These are phyloP conservation scores for Anneissia japonica DNA, from an alignment of 35 echinoderm and acorn worm species.

Conservation along the genomic window DNA sequence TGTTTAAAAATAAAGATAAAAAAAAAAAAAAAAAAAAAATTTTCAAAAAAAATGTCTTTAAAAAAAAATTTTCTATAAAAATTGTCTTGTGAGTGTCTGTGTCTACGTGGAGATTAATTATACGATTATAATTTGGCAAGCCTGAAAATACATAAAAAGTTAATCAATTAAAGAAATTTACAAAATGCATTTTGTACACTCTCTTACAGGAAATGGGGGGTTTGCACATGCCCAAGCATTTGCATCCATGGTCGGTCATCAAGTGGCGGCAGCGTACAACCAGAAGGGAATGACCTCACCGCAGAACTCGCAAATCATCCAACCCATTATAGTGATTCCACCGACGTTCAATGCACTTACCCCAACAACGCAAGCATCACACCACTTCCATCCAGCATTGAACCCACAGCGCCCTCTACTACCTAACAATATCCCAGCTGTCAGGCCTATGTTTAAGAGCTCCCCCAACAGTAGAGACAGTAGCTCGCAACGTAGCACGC, in stretches of 20 bases:
- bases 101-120: neutral
- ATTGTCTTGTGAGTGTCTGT: neutral
- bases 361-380: slow-evolving; percentile 14
- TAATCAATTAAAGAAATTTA: slow-evolving; percentile 16
- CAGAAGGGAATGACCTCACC: slow-evolving; percentile 36
- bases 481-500: slow-evolving; percentile 12
- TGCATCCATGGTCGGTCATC: slow-evolving; percentile 88
- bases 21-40: too few species aligned
- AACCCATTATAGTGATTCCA: slow-evolving; percentile 93
- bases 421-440: neutral
- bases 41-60: neutral
- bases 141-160: neutral
- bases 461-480: slow-evolving; percentile 8
- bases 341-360: slow-evolving; percentile 41
- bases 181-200: slow-evolving; percentile 85
- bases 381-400: slow-evolving; percentile 21
- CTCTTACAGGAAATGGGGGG: slow-evolving; percentile 69
- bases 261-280: slow-evolving; percentile 83
- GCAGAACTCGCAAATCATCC: slow-evolving; percentile 80
- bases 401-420: slow-evolving; percentile 29
- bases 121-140: neutral
- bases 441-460: neutral
- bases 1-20: neutral
- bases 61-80: neutral
- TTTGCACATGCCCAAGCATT: slow-evolving; percentile 89